phyloP scores from a whole-genome alignment of 2,888 invertebrate species.

The Philereme vetulata region DNA sequence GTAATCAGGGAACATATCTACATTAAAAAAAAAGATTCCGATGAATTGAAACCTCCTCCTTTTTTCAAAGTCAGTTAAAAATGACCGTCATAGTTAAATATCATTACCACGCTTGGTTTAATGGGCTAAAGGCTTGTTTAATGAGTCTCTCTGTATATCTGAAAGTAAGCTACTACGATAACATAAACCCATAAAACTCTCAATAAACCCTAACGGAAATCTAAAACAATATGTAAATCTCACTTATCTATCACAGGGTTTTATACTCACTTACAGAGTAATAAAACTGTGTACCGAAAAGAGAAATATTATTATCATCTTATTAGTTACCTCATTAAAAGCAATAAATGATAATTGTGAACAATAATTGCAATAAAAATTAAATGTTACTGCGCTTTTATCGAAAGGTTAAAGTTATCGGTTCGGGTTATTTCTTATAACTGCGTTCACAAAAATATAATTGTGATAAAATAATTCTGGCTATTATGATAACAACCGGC shows the following conservation, averaged over 20 bases:
- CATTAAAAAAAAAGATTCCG: no score
- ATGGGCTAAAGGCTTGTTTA: no score
- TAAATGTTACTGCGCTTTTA: conserved; percentile 73
- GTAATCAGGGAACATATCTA: no score
- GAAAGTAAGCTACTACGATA: background rate
- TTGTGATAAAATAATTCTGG: no score
- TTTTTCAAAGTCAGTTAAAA: no score
- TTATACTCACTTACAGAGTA: conserved; percentile 10
- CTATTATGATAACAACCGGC: no score
- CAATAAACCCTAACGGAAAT: conserved; percentile 9
- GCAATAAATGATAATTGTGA: conserved; percentile 69
- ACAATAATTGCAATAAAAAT: conserved; percentile 76
- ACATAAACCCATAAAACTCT: conserved; percentile 9
- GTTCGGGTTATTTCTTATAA: no score
- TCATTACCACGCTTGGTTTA: no score
- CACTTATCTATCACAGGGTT: conserved; percentile 6
- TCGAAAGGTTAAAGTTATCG: conserved; percentile 54
- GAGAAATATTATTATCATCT: conserved; percentile 3
- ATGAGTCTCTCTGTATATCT: no score
- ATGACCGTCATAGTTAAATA: no score
- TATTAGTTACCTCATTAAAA: conserved; percentile 17
- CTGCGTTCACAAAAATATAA: no score
- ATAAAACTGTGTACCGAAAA: conserved; percentile 18
- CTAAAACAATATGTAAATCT: conserved; percentile 14
- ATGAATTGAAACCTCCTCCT: no score